Evolutionary conservation across 2,888 invertebrate species (phyloP).

Genomic region (Congeria kusceri): DNA sequence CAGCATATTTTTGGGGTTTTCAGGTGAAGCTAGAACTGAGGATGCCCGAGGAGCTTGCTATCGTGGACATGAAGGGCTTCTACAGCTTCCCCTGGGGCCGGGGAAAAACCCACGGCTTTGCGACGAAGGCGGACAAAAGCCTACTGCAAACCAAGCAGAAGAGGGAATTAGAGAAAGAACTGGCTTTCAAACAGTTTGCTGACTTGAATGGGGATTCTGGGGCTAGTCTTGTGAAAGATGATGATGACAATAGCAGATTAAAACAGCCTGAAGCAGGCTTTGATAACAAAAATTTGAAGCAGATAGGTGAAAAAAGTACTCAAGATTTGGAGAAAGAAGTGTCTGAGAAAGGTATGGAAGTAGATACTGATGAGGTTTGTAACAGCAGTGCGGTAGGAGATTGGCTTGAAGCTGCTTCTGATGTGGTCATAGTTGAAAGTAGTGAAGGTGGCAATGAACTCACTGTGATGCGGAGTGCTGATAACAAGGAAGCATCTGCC

Average conservation of each 20-base stretch:
- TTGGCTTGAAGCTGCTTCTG: background rate
- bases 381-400: background rate
- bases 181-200: too few species aligned
- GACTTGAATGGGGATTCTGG: too few species aligned
- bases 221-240: too few species aligned
- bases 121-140: slow-evolving; percentile 41
- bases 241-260: too few species aligned
- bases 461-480: too few species aligned
- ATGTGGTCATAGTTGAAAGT: background rate
- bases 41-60: slow-evolving; percentile 61
- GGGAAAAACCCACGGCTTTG: slow-evolving; percentile 39
- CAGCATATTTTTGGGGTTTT: background rate
- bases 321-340: background rate
- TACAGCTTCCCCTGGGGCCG: slow-evolving; percentile 63
- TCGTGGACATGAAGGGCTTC: slow-evolving; percentile 62
- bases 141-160: slow-evolving; percentile 26
- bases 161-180: too few species aligned
- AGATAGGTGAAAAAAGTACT: too few species aligned
- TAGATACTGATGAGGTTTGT: slow-evolving; percentile 11
- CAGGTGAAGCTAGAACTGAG: slow-evolving; percentile 57
- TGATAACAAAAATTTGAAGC: too few species aligned
- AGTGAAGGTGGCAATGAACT: background rate
- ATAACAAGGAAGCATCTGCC: too few species aligned
- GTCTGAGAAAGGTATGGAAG: slow-evolving; percentile 24
- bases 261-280: too few species aligned